Evolutionary conservation across 2,888 invertebrate genomes (phyloP), one percentile per base, ranked within the genome.

Genomic region (Cyrtodaria siliqua): DNA sequence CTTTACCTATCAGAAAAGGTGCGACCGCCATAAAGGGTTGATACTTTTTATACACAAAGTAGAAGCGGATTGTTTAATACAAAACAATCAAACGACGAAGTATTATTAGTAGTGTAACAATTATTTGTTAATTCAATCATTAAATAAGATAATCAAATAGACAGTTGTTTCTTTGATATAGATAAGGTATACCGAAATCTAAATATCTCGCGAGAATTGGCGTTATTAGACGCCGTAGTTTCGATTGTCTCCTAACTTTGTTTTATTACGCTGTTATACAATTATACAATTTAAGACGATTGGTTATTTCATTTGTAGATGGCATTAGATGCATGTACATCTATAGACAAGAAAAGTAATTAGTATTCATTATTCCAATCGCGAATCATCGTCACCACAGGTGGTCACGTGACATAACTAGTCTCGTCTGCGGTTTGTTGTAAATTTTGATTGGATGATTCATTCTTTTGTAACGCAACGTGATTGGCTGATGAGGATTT

Each of bases 41-140:
- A 16, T 47, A 50, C 47, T 42, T 71, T 63, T 18, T 42, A 57
- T 57, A 71, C 38, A 71, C 33, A 71, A n/a, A 23, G 47, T 16
- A 20, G 47, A 47, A 16, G 47, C 47, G n/a, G 47, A 4, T 4
- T 47, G n/a, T 20, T 4, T 20, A 4, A 16, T 47, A 47, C 18
- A 20, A 47, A 16, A 47, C 49, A 63, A 27, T 52, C 49, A 59
- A 44, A n/a, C 24, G 9, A 12, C 4, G 4, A 33, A 12, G 33
- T 8, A 8, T 4, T 33, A 33, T 33, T 33, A 33, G 6, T 12
- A 33, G 12, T 33, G 33, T 52, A 61, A 63, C 78, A 72, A 73
- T 64, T 69, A 69, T 59, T 73, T 69, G 78, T 61, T 78, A 78
- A 78, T 78, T 78, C 64, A 66, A 73, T 78, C 78, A 66, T 64